Evolutionary conservation across 2,113 vertebrate genomes (phyloP).

Genomic region (Bos indicus): DNA sequence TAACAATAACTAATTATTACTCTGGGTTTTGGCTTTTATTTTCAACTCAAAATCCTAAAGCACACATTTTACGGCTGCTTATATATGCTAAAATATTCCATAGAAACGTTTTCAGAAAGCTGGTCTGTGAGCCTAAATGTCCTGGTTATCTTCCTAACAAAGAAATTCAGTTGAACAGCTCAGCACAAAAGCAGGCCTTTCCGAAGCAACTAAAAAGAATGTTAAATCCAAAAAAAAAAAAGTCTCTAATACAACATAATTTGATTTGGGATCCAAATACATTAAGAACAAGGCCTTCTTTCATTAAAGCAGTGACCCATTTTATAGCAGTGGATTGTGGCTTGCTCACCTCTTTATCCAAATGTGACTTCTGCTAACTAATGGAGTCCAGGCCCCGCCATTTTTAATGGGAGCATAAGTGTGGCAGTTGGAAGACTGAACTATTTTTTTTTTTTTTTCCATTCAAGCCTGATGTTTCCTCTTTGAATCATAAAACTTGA

Average conservation of each 20-base stretch:
- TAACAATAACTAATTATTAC: not conserved
- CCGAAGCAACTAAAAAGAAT: not conserved
- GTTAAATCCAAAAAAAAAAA: not conserved
- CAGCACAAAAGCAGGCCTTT: not conserved
- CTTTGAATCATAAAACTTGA: conserved; percentile 25
- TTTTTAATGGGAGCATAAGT: not conserved
- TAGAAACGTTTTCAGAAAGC: not conserved
- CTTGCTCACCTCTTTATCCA: not conserved
- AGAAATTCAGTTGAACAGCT: conserved; percentile 2
- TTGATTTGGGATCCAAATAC: conserved; percentile 28
- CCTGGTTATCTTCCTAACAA: not conserved
- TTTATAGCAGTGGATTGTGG: not conserved
- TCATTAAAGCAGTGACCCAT: not conserved
- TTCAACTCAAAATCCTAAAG: not conserved
- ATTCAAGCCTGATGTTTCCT: conserved; percentile 28
- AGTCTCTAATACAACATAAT: not conserved
- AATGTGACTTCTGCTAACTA: not conserved
- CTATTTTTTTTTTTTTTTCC: not conserved
- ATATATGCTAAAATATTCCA: not conserved
- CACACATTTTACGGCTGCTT: not conserved
- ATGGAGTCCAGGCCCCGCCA: not conserved
- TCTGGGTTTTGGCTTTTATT: not conserved
- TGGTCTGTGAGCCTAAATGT: not conserved
- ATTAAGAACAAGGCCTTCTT: conserved; percentile 28
- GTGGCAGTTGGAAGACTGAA: not conserved